A percentile compares a stretch with the other conserved stretches of the same genome.
Evolutionary conservation across 2,113 vertebrate genomes (phyloP).

Genomic region (Mionectes macconnelli): DNA sequence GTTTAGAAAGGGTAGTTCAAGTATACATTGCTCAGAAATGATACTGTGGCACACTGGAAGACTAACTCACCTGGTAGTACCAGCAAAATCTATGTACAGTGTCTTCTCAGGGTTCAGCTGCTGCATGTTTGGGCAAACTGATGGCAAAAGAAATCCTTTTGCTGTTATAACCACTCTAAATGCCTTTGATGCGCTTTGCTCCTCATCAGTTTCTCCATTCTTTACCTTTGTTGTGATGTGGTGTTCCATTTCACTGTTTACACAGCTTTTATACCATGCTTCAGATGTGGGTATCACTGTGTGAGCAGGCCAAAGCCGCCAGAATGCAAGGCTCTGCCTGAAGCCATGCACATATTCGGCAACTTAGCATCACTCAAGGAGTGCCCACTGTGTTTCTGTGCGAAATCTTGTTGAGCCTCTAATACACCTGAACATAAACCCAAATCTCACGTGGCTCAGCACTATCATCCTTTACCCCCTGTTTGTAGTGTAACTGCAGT

Average conservation of each 20-base stretch:
- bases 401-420: background rate
- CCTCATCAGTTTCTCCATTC: background rate
- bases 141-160: background rate
- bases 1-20: background rate
- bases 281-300: background rate
- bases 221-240: background rate
- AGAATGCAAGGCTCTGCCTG: background rate
- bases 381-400: background rate
- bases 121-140: background rate
- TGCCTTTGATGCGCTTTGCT: background rate
- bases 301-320: background rate
- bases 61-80: background rate
- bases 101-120: background rate
- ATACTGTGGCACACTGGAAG: background rate
- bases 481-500: background rate
- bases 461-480: background rate
- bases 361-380: background rate
- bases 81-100: background rate
- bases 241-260: background rate
- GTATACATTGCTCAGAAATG: background rate
- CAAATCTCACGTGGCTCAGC: background rate
- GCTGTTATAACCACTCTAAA: background rate
- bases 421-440: background rate
- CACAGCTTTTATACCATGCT: rapidly evolving
- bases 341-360: background rate